phyloP scores from a whole-genome alignment of 2,797 vertebrate genomes.

The Petrocephalus schoutedeni region DNA sequence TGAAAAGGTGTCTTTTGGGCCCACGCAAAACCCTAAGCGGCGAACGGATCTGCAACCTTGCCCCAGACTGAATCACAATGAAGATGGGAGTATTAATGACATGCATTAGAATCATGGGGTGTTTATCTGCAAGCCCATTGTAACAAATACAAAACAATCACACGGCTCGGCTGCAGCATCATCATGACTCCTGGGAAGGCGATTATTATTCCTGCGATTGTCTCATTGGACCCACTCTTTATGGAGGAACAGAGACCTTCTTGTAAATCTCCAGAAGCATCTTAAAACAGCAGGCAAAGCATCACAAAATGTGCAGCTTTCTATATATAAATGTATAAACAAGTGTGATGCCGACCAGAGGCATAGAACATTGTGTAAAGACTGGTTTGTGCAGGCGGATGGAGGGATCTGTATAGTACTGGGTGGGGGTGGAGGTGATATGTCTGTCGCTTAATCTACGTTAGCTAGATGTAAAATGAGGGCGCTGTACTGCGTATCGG shows the following conservation, averaged over 20 bases:
- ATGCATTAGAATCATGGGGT: neutral
- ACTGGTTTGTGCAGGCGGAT: neutral
- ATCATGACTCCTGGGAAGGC: neutral
- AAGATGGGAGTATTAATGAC: neutral
- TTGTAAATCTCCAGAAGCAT: constrained; percentile 17
- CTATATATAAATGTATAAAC: constrained; percentile 37
- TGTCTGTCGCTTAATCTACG: neutral
- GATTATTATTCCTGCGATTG: neutral
- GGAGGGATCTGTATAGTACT: constrained; percentile 38
- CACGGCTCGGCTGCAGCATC: neutral
- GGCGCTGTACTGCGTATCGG: constrained; percentile 42
- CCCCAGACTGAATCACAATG: neutral
- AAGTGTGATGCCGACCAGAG: constrained; percentile 30
- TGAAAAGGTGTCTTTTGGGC: neutral
- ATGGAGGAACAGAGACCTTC: neutral
- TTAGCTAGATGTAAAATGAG: neutral
- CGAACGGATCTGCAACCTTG: neutral
- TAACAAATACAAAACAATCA: neutral
- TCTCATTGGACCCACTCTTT: neutral
- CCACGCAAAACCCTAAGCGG: neutral
- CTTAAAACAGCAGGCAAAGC: constrained; percentile 12
- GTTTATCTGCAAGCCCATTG: neutral
- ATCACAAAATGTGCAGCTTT: constrained; percentile 1
- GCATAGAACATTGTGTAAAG: constrained; percentile 46
- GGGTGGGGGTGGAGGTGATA: neutral